Percentiles rank a stretch among this genome's conserved stretches.
phyloP scores from a whole-genome alignment of 2,113 vertebrate species.

The Caretta caretta region DNA sequence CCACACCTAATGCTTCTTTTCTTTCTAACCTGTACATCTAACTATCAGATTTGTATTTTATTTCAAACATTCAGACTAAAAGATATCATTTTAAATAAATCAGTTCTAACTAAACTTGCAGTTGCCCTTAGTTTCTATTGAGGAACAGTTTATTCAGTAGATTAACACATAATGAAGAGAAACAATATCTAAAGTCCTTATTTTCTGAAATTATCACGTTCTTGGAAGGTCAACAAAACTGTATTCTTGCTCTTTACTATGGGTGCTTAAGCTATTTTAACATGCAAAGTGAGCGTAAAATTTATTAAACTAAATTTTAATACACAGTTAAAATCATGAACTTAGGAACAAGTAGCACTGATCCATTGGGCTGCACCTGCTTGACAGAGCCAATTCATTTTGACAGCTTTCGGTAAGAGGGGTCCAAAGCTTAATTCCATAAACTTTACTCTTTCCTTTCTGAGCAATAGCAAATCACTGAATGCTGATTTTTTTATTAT shows the following conservation, averaged over 20 bases:
- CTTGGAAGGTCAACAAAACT: background rate
- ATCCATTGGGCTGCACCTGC: too few relatives aligned
- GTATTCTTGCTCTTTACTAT: background rate
- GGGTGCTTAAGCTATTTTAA: background rate
- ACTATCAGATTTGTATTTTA: accelerated
- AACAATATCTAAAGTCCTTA: background rate
- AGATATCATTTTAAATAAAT: background rate
- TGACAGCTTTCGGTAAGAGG: accelerated
- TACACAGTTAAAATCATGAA: accelerated
- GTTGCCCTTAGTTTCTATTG: background rate
- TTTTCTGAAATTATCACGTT: background rate
- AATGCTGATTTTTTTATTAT: background rate
- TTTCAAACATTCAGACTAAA: background rate
- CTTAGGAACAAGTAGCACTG: background rate
- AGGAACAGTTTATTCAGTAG: accelerated
- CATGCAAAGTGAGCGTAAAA: background rate
- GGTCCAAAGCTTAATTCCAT: accelerated
- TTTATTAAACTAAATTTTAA: background rate
- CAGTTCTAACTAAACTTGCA: background rate
- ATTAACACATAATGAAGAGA: background rate
- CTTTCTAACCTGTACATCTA: accelerated
- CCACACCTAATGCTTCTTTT: accelerated
- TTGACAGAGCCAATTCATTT: background rate
- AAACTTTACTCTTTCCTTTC: background rate
- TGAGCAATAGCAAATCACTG: background rate